Base-by-base conservation (phyloP, 2,888 invertebrate species). In the Phrixothrix hirtus region DNA sequence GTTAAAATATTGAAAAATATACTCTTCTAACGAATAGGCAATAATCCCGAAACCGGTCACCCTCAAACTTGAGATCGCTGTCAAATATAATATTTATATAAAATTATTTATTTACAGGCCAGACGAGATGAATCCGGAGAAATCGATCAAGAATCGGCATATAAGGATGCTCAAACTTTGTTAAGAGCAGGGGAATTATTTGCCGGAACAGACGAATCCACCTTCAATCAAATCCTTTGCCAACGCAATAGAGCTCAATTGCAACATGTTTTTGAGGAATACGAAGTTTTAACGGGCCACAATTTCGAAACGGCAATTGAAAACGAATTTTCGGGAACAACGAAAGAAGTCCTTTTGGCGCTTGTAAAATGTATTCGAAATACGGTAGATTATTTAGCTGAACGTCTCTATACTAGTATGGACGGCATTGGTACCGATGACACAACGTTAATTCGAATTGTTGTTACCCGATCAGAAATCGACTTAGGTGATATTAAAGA, bases 371-470 rank as follows among this genome's bases (percentile, higher is more conserved):
- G 68, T 50, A 63, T 90, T 1, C 84, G 85, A 67, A 87, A 91
- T 74, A 85, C 87, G 73, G 81, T 87, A 1, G 81, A 83, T 34
- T 95, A 87, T 79, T 92, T 93, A 75, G 94, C 93, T 0, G 87
- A 89, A 65, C 84, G 89, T 35, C 79, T 95, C 38, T 86, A 92
- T 75, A 87, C 89, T 69, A 86, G 91, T 41, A 92, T 95, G 92
- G 88, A 89, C 70, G 92, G 95, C 3, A 77, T 89, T 52, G 95
- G 95, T 55, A 95, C 95, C 2, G 88, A 92, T 69, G 95, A 95
- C 72, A 81, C 83, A 36, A 87, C 89, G 60, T 79, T 95, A 58
- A 93, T 95, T 64, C 86, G 95, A 68, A 80, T 95, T 49, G 82
- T 94, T 65, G 88, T 92, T 29, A 89, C 92, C 0, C 84, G 92